Percentiles rank a stretch among this genome's conserved stretches.
Conservation (phyloP, 2,888 invertebrate species). For the Pseudococcus viburni region DNA sequence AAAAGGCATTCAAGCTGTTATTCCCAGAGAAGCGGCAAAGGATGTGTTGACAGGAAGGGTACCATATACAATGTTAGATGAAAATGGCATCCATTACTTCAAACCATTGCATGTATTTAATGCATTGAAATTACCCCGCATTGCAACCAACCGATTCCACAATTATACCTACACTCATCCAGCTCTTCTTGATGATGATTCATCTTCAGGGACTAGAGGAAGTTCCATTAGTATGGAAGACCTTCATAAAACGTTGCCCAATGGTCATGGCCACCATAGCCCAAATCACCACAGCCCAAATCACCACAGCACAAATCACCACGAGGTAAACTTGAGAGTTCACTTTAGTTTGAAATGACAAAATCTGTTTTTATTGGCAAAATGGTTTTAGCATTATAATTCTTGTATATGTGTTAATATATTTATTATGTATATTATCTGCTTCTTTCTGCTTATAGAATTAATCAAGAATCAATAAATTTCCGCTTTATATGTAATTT, state of each 20-base stretch:
- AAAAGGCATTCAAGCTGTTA: constrained; percentile 81
- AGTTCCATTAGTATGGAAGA: constrained; percentile 67
- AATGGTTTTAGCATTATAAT: background rate
- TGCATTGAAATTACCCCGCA: constrained; percentile 79
- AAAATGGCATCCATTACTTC: constrained; percentile 82
- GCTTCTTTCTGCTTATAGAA: background rate
- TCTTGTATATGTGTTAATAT: background rate
- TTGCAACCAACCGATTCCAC: constrained; percentile 75
- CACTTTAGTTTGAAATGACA: background rate
- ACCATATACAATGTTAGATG: constrained; percentile 83
- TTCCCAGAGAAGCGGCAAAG: constrained; percentile 82
- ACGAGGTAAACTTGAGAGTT: constrained; percentile 60
- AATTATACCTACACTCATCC: constrained; percentile 69
- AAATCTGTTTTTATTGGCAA: background rate
- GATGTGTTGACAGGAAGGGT: constrained; percentile 83
- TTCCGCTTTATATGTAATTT: background rate
- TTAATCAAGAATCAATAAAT: background rate
- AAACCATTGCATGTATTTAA: constrained; percentile 83
- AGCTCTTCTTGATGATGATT: constrained; percentile 66
- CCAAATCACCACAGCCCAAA: background rate
- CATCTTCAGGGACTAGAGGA: constrained; percentile 55
- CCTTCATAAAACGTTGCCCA: constrained; percentile 40
- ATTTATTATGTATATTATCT: background rate
- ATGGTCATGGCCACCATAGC: constrained; percentile 35
- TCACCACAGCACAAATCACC: background rate